Base-by-base conservation (phyloP, 1,140 invertebrate species). In the Caenorhabditis remanei region DNA sequence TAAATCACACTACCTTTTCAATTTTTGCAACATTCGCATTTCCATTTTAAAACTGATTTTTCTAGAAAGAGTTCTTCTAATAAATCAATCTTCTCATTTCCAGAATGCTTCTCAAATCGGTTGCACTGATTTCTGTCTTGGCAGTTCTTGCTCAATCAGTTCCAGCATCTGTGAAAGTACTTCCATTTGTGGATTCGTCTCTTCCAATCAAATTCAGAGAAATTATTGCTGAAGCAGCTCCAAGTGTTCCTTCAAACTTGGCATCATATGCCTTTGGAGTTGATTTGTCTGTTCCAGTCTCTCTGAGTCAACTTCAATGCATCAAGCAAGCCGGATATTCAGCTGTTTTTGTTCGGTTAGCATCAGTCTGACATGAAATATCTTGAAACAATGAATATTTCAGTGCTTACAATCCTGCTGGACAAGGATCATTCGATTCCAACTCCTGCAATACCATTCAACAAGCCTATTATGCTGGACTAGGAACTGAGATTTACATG, bases 401-500 rank as follows among this genome's bases (percentile, higher is more conserved):
- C 63, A 85, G 84, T 21, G 85, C 85, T 40, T 86, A 86, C 67
- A 86, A 75, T 48, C 85, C 85, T 40, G n/a, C 65, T 82, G 85
- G 85, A 58, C 63, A 86, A 58, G 85, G 85, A 86, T 63, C 48
- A 0, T 86, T 67, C 67, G 85, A 86, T 40, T 2, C 65, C 40
- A 67, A 86, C 24, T 24, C 85, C 2, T 86, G 85, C 24, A 86
- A 11, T 21, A 86, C 32, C 41, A 86, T 86, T 32, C 67, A 86
- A 21, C 79, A 86, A n/a, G 85, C 65, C 16, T 86, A 86, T 84
- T n/a, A 58, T 40, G 83, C 55, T 61, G 58, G 86, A 43, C 63
- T 88, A 19, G 75, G 79, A 87, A 84, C 67, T 24, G 86, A 87
- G n/a, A 61, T 88, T n/a, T 88, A 87, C 63, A 84, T 88, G 53